A percentile compares a stretch with the other conserved stretches of the same genome.
These are phyloP conservation scores for Tenualosa thibaudeaui DNA, from an alignment of 2,797 vertebrate genomes.

Conservation along the genomic window DNA sequence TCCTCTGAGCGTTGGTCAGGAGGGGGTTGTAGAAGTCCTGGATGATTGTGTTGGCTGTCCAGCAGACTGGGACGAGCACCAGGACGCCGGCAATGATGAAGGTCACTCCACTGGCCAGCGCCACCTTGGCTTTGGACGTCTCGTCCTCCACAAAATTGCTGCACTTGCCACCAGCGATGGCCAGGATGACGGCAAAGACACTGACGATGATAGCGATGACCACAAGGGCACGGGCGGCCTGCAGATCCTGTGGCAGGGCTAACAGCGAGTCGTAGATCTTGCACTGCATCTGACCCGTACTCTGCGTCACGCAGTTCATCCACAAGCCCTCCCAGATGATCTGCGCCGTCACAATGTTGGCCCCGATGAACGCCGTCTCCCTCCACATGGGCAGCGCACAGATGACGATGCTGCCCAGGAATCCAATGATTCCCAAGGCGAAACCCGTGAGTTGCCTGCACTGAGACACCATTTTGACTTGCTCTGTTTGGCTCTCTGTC, in stretches of 20 bases:
- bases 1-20: slow-evolving; percentile 76
- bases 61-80: slow-evolving; percentile 84
- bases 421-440: slow-evolving; percentile 80
- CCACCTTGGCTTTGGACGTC: slow-evolving; percentile 77
- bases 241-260: slow-evolving; percentile 85
- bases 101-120: slow-evolving; percentile 76
- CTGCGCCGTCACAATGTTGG: slow-evolving; percentile 93
- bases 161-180: slow-evolving; percentile 85
- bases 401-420: slow-evolving; percentile 82
- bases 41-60: slow-evolving; percentile 88
- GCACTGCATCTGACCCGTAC: slow-evolving; percentile 86
- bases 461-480: slow-evolving; percentile 84
- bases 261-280: slow-evolving; percentile 78
- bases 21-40: slow-evolving; percentile 91
- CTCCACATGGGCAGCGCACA: slow-evolving; percentile 93
- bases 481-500: slow-evolving; percentile 7
- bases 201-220: slow-evolving; percentile 80
- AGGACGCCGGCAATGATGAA: slow-evolving; percentile 83
- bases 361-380: slow-evolving; percentile 88
- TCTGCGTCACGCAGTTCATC: slow-evolving; percentile 95
- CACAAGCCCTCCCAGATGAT: slow-evolving; percentile 92
- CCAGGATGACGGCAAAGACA: slow-evolving; percentile 74
- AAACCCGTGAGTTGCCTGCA: slow-evolving; percentile 91
- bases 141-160: slow-evolving; percentile 87
- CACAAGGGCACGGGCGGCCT: slow-evolving; percentile 84